Base-by-base conservation (phyloP, 1,140 invertebrate genomes). In the Andrena cerasifolii region DNA sequence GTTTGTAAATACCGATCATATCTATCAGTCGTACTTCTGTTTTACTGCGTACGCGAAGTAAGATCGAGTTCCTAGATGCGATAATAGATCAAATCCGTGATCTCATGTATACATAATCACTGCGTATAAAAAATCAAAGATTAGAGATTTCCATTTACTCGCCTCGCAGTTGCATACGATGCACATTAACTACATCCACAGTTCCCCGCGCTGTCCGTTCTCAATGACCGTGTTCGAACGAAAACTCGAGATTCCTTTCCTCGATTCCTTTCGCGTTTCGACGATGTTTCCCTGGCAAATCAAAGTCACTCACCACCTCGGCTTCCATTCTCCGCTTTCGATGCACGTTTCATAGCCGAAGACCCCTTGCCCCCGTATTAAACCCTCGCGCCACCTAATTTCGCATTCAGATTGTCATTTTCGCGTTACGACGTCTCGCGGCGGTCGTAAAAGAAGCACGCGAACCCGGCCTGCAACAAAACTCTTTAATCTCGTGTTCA, bases 361-460 rank as follows among this genome's bases (percentile, higher is more conserved):
- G 5, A 40, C 18, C 5, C 8, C 4, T 28, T 36, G 53, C 14
- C 18, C 53, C 63, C 40, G 40, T 40, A 33, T 58, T 58, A 36
- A 56, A 67, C 36, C 63, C 10, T 21, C 43, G 73, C 31, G 10
- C 36, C 40, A 43, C 36, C 65, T 76, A 76, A 76, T 76, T 76
- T 59, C 73, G 73, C 65, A 76, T 76, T 76, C 73, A 68, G 73
- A 68, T 76, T 68, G 73, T 68, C 73, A 67, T 76, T 76, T 68
- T 68, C 73, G 63, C 73, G 63, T 68, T 40, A 66, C 40, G 49
- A 7, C 21, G 36, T 49, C 62, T 66, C 47, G 49, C 18, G 36
- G 1, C 10, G 51, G 28, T 67, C 72, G 62, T 75, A 61, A 75
- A 67, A 67, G 31, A 36, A 2, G 58, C 5, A 24, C 26, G 14